These are phyloP conservation scores for Drosophila santomea DNA, from an alignment of 1,140 invertebrate species.

Conservation along the genomic window DNA sequence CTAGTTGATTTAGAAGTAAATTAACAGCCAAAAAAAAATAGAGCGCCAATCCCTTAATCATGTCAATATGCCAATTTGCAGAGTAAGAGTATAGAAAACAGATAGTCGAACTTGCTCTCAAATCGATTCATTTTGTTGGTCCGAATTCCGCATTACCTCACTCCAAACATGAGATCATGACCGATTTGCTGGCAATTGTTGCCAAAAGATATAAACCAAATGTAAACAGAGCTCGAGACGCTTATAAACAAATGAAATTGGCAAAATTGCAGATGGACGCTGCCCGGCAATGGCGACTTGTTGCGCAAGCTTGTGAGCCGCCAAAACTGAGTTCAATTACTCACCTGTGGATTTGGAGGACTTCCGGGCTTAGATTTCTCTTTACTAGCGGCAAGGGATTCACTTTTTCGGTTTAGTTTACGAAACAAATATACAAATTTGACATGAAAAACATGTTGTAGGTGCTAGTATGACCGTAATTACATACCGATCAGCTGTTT, in stretches of 20 bases:
- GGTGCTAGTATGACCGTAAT: constrained; percentile 41
- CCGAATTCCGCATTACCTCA: constrained; percentile 12
- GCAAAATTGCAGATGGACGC: constrained; percentile 1
- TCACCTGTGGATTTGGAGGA: constrained; percentile 11
- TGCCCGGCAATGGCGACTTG: constrained; percentile 34
- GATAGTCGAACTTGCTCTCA: constrained; percentile 3
- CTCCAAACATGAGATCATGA: not conserved
- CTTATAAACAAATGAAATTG: constrained; percentile 5
- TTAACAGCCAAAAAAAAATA: no score
- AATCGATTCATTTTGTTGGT: not conserved
- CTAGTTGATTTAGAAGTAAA: no score
- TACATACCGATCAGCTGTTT: constrained; percentile 26
- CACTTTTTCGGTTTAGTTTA: constrained; percentile 33
- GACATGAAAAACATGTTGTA: constrained; percentile 45
- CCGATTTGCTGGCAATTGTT: constrained; percentile 2
- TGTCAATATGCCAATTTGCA: not conserved
- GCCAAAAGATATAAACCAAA: constrained; percentile 12
- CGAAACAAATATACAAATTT: constrained; percentile 36
- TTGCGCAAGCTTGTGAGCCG: constrained; percentile 19
- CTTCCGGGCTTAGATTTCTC: not conserved
- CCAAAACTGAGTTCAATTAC: constrained; percentile 4
- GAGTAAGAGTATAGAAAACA: constrained; percentile 12
- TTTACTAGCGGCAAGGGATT: not conserved
- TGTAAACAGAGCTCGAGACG: constrained; percentile 32
- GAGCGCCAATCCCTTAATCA: not conserved